A percentile compares a stretch with the other conserved stretches of the same genome.
Evolutionary conservation across 2,113 vertebrate genomes (phyloP).

Genomic region (Pseudorasbora parva): DNA sequence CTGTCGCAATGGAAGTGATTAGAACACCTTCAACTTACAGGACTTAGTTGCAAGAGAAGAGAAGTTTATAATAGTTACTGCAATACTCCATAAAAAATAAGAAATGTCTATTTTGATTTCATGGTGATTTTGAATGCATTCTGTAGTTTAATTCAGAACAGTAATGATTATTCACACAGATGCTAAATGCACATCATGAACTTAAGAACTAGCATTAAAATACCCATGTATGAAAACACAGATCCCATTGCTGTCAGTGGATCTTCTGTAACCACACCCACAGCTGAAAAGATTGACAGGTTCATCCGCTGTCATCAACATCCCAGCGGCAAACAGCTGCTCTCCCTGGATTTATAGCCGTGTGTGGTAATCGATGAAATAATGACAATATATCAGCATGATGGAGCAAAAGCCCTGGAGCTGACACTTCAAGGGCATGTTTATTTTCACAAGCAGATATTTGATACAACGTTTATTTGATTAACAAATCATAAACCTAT

Average conservation of each 20-base stretch:
- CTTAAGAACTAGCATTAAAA: neutral
- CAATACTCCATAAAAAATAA: too few species aligned
- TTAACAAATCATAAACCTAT: neutral
- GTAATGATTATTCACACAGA: neutral
- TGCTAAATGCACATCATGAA: neutral
- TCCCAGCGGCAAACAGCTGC: neutral
- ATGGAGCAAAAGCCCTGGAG: conserved; percentile 12
- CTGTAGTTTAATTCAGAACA: neutral
- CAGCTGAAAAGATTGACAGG: conserved; percentile 22
- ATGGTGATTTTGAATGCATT: neutral
- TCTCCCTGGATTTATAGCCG: conserved; percentile 18
- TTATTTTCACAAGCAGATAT: conserved; percentile 54
- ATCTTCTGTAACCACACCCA: neutral
- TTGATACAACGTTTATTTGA: conserved; percentile 40
- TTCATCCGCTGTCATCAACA: neutral
- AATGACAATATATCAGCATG: conserved; percentile 26
- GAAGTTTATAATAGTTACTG: too few species aligned
- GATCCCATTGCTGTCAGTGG: neutral
- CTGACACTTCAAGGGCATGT: conserved; percentile 37
- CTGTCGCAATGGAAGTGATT: too few species aligned
- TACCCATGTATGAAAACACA: neutral
- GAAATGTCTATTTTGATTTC: neutral
- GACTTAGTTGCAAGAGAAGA: too few species aligned
- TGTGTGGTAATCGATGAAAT: neutral
- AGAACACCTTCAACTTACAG: too few species aligned